These are phyloP conservation scores for Apodemia hepburni DNA, from an alignment of 2,888 invertebrate species.

Conservation along the genomic window DNA sequence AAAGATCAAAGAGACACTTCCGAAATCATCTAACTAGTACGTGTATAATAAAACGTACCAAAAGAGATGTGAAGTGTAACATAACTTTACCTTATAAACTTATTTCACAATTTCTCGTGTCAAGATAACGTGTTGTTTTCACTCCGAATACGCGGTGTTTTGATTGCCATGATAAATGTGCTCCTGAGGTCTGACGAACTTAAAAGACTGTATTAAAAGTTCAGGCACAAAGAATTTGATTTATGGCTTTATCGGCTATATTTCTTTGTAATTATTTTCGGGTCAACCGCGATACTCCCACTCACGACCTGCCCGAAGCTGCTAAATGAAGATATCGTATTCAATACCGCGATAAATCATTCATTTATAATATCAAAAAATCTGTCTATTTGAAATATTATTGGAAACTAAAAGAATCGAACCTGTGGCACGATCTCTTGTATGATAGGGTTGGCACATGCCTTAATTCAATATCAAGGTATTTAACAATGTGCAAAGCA, in stretches of 20 bases:
- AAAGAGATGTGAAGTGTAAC: neutral
- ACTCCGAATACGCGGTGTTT: constrained; percentile 32
- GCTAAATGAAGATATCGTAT: constrained; percentile 68
- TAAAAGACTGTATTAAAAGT: constrained; percentile 56
- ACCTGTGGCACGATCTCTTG: constrained; percentile 28
- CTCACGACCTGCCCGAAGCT: constrained; percentile 70
- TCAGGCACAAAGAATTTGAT: constrained; percentile 66
- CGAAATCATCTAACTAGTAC: constrained; percentile 3
- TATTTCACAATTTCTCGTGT: constrained; percentile 11
- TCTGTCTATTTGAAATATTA: constrained; percentile 59
- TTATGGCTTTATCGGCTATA: constrained; percentile 66
- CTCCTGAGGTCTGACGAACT: constrained; percentile 33
- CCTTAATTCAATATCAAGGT: neutral
- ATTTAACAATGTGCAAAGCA: neutral
- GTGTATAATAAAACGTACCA: constrained; percentile 5
- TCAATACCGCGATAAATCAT: constrained; percentile 69
- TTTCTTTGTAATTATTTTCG: constrained; percentile 57
- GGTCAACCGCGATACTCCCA: constrained; percentile 62
- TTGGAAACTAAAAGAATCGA: constrained; percentile 32
- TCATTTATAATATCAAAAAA: constrained; percentile 38
- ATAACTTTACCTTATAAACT: neutral
- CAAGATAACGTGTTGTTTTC: constrained; percentile 16
- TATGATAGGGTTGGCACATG: constrained; percentile 24
- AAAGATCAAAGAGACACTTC: neutral
- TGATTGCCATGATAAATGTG: constrained; percentile 56